Conservation (phyloP, 1,140 invertebrate genomes). For the Sesamia nonagrioides region DNA sequence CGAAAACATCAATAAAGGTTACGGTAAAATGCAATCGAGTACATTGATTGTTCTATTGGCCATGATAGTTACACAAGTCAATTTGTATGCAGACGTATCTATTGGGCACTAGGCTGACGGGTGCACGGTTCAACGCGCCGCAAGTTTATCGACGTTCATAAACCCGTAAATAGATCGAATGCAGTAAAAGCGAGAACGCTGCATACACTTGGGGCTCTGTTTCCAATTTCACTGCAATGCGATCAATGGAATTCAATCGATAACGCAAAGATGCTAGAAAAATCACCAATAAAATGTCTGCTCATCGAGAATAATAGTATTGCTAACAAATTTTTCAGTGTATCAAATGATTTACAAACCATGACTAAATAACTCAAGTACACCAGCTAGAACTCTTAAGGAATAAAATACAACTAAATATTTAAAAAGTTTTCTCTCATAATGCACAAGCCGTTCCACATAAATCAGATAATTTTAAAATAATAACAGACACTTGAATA, state of each 20-base stretch:
- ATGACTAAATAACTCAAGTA: too few species aligned
- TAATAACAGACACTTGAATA: slow-evolving; percentile 6
- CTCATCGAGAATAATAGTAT: too few species aligned
- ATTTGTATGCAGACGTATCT: slow-evolving; percentile 56
- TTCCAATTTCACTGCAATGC: slow-evolving; percentile 77
- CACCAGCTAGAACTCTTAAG: too few species aligned
- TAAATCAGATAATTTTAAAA: slow-evolving; percentile 21
- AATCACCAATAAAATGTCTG: slow-evolving; percentile 38
- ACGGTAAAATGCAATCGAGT: background rate
- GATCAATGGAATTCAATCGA: slow-evolving; percentile 74
- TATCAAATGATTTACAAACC: too few species aligned
- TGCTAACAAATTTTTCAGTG: too few species aligned
- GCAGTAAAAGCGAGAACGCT: slow-evolving; percentile 70
- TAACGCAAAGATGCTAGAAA: slow-evolving; percentile 56
- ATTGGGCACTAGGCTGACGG: slow-evolving; percentile 37
- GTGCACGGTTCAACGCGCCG: slow-evolving; percentile 59
- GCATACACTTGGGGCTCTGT: slow-evolving; percentile 54
- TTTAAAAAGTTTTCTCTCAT: too few species aligned
- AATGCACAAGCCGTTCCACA: slow-evolving; percentile 3
- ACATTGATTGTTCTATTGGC: slow-evolving; percentile 9
- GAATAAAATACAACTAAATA: too few species aligned
- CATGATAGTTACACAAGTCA: slow-evolving; percentile 15
- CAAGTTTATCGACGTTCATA: slow-evolving; percentile 71
- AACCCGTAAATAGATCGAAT: slow-evolving; percentile 81
- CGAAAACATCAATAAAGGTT: background rate